Percentiles rank a stretch among this genome's conserved stretches.
Conservation (phyloP, 2,888 invertebrate genomes). For the Abrostola triplasia region DNA sequence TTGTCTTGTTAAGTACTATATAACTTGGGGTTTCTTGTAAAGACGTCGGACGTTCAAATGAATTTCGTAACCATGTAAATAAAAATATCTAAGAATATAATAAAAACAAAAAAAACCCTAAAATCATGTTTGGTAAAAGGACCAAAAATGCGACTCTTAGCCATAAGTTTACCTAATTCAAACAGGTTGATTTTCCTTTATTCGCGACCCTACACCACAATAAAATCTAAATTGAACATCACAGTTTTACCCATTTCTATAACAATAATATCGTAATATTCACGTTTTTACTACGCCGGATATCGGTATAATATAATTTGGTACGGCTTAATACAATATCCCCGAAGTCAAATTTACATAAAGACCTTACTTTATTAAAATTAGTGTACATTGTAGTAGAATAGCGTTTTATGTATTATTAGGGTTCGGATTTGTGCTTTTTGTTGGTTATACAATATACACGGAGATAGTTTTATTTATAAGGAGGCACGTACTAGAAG, state of each 20-base stretch:
- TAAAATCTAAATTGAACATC: neutral
- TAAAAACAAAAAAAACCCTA: neutral
- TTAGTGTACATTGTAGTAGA: slow-evolving; percentile 1
- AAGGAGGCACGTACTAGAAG: too few species aligned
- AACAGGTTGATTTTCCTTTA: neutral
- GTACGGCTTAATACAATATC: slow-evolving; percentile 2
- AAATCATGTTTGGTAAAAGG: neutral
- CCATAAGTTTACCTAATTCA: neutral
- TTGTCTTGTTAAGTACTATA: too few species aligned
- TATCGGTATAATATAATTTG: slow-evolving; percentile 1
- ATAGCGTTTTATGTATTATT: neutral
- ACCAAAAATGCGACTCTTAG: neutral
- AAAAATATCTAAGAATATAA: neutral
- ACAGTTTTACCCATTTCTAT: neutral
- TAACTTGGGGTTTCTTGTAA: too few species aligned
- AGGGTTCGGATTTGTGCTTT: too few species aligned
- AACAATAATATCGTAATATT: slow-evolving; percentile 1
- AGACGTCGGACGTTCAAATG: too few species aligned
- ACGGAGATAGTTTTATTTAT: neutral
- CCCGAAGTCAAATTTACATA: neutral
- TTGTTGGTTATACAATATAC: too few species aligned
- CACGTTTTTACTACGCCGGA: neutral
- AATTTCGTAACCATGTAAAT: too few species aligned
- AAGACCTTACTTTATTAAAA: slow-evolving; percentile 13
- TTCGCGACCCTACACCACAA: neutral